These are phyloP conservation scores for Festucalex cinctus DNA, from an alignment of 2,113 vertebrate genomes.

Conservation along the genomic window DNA sequence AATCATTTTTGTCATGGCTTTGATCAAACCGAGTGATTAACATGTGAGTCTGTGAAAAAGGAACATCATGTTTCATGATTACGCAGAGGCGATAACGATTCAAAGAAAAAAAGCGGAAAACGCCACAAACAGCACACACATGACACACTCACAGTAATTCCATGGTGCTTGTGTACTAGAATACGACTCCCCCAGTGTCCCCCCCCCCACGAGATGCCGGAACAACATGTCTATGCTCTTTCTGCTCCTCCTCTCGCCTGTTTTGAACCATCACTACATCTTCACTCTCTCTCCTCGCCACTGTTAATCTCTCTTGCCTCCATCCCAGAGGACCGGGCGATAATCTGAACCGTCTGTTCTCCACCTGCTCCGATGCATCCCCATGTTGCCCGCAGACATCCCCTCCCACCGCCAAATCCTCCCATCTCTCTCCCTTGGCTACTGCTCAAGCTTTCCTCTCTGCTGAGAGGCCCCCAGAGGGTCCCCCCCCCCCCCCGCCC, in stretches of 20 bases:
- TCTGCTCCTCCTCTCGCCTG: slow-evolving; percentile 9
- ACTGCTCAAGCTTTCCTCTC: slow-evolving; percentile 25
- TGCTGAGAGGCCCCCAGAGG: slow-evolving; percentile 24
- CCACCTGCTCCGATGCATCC: slow-evolving; percentile 60
- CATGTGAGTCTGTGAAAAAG: not conserved
- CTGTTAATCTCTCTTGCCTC: slow-evolving; percentile 49
- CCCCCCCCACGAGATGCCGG: slow-evolving; percentile 50
- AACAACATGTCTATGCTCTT: slow-evolving; percentile 68
- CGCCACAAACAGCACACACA: slow-evolving; percentile 25
- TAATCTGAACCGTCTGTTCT: slow-evolving; percentile 68
- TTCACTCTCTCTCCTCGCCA: slow-evolving; percentile 22
- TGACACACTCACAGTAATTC: slow-evolving; percentile 44
- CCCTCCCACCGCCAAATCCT: slow-evolving; percentile 22
- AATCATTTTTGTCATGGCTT: not conserved
- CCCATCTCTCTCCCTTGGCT: slow-evolving; percentile 22
- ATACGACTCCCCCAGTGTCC: slow-evolving; percentile 46
- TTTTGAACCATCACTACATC: slow-evolving; percentile 36
- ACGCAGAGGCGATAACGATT: not conserved
- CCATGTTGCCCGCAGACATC: slow-evolving; percentile 43
- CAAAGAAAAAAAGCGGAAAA: slow-evolving; percentile 4
- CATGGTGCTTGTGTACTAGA: slow-evolving; percentile 48
- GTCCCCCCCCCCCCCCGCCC: too few relatives aligned
- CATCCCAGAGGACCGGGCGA: slow-evolving; percentile 58
- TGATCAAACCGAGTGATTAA: not conserved
- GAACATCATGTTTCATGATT: not conserved